Conservation (phyloP, 2,113 vertebrate species). For the Pterocles burchelli region DNA sequence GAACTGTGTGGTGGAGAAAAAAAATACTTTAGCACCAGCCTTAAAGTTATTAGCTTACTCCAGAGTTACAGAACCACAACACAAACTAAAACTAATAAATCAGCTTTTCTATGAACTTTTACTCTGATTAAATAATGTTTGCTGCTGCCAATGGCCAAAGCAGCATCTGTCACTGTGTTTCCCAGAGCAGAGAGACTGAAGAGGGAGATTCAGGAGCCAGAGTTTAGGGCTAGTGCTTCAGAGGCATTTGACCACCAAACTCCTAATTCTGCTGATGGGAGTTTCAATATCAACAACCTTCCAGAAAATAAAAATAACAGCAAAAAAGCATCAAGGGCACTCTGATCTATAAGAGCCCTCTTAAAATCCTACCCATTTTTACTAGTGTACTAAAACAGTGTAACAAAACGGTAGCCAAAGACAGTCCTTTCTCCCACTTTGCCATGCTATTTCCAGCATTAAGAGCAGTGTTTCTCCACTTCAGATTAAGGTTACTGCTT, state of each 20-base stretch:
- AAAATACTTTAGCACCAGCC: background rate
- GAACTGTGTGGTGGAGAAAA: background rate
- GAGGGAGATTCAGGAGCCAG: background rate
- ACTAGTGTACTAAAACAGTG: accelerated
- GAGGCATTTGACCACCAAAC: background rate
- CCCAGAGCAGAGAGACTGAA: background rate
- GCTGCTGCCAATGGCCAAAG: background rate
- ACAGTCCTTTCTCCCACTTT: background rate
- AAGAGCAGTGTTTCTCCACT: background rate
- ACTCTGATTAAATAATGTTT: background rate
- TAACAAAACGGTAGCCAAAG: background rate
- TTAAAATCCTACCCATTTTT: background rate
- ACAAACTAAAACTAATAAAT: background rate
- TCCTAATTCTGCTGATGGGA: background rate
- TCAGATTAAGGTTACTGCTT: background rate
- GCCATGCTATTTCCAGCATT: background rate
- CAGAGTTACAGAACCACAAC: background rate
- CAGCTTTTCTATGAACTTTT: background rate
- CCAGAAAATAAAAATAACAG: background rate
- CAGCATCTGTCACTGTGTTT: background rate
- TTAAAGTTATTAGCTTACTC: background rate
- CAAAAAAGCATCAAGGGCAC: background rate
- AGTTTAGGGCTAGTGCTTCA: background rate
- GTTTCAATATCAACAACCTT: background rate
- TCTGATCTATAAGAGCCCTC: background rate